Evolutionary conservation across 1,140 invertebrate species (phyloP).

Genomic region (Aphaenogaster floridana): DNA sequence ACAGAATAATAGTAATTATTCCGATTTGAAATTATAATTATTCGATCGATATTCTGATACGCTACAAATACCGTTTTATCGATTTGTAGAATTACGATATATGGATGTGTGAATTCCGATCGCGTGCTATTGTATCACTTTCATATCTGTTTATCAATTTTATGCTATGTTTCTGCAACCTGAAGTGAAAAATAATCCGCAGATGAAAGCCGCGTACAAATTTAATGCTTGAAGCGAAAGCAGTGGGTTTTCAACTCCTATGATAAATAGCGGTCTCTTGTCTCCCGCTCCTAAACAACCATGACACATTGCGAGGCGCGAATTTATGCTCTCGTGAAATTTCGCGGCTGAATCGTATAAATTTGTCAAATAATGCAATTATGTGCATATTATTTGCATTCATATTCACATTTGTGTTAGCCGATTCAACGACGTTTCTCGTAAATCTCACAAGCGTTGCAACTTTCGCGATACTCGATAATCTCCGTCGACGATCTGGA

Average conservation of each 20-base stretch:
- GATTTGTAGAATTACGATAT: not conserved
- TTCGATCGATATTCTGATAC: not conserved
- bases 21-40: not conserved
- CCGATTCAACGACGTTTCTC: conserved; percentile 33
- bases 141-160: conserved; percentile 8
- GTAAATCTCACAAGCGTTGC: conserved; percentile 30
- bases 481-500: not conserved
- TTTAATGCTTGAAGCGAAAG: conserved; percentile 49
- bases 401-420: conserved; percentile 11
- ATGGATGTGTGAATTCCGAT: not conserved
- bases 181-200: conserved; percentile 44
- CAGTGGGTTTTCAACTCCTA: conserved; percentile 45
- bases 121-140: not conserved
- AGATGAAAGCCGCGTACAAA: conserved; percentile 44
- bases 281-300: conserved; percentile 57
- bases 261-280: conserved; percentile 56
- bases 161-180: not conserved
- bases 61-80: not conserved
- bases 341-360: conserved; percentile 56
- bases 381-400: conserved; percentile 57
- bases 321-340: conserved; percentile 54
- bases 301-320: conserved; percentile 58
- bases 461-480: conserved; percentile 22
- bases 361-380: conserved; percentile 60
- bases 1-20: not conserved